Conservation (phyloP, 2,888 invertebrate species). For the Drosophila koepferae region DNA sequence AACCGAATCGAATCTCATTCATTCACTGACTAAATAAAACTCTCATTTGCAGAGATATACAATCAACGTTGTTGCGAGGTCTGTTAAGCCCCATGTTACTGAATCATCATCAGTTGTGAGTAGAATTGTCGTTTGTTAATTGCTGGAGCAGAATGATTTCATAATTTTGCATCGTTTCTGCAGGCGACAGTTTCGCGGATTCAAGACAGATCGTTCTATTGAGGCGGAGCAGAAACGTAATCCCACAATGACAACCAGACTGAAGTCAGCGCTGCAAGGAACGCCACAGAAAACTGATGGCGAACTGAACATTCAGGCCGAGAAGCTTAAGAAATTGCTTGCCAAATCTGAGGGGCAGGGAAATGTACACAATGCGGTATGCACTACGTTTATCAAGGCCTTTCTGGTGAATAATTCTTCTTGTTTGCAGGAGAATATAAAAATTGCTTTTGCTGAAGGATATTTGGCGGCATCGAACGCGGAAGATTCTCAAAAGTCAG, state of each 20-base stretch:
- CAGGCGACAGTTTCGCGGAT: constrained; percentile 87
- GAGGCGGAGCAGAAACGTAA: constrained; percentile 90
- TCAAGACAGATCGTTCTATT: constrained; percentile 92
- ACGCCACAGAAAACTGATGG: constrained; percentile 69
- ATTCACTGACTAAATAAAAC: background rate
- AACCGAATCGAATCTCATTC: too few species aligned
- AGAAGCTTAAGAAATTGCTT: constrained; percentile 78
- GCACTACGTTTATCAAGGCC: background rate
- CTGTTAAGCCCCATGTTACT: constrained; percentile 58
- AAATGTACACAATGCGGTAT: constrained; percentile 64
- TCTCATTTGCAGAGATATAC: constrained; percentile 46
- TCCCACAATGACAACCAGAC: constrained; percentile 89
- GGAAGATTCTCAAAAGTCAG: constrained; percentile 84
- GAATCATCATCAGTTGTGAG: constrained; percentile 72
- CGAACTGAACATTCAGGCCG: constrained; percentile 69
- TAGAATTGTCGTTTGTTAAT: background rate
- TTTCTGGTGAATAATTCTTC: background rate
- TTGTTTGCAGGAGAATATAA: constrained; percentile 89
- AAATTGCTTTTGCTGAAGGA: constrained; percentile 96
- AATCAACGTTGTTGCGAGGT: constrained; percentile 49
- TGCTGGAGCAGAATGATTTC: background rate
- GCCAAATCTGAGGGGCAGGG: constrained; percentile 63
- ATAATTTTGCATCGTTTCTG: background rate
- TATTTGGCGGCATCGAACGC: constrained; percentile 90
- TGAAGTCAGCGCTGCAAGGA: constrained; percentile 86